A percentile compares a stretch with the other conserved stretches of the same genome.
phyloP scores from a whole-genome alignment of 2,888 invertebrate genomes.

The Dicycla oo region DNA sequence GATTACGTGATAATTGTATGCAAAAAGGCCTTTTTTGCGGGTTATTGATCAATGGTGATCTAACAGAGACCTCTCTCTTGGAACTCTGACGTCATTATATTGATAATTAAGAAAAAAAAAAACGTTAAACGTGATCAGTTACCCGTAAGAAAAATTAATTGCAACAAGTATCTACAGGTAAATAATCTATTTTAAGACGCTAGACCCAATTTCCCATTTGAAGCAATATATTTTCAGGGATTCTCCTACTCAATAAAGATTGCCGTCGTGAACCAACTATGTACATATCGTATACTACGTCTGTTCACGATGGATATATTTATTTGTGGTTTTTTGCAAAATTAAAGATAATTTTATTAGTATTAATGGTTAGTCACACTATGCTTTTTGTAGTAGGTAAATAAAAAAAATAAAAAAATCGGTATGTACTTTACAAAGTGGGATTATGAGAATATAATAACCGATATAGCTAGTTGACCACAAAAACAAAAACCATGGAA shows the following conservation, averaged over 20 bases:
- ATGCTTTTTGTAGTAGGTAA: neutral
- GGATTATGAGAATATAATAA: slow-evolving; percentile 33
- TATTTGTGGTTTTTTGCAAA: neutral
- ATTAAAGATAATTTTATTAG: neutral
- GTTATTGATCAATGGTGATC: slow-evolving; percentile 44
- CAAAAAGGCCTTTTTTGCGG: slow-evolving; percentile 48
- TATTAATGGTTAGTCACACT: neutral
- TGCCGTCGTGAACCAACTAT: too few species aligned
- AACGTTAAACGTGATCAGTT: neutral
- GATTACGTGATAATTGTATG: slow-evolving; percentile 50
- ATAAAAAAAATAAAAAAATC: slow-evolving; percentile 8
- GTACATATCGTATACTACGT: too few species aligned
- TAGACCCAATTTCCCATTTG: neutral
- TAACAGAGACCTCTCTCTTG: slow-evolving; percentile 31
- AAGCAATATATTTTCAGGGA: neutral
- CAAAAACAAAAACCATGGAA: slow-evolving; percentile 35
- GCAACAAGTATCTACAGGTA: neutral
- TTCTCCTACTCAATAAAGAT: too few species aligned
- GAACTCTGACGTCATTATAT: slow-evolving; percentile 37
- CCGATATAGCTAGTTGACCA: slow-evolving; percentile 22
- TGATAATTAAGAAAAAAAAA: slow-evolving; percentile 7
- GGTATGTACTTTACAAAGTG: neutral
- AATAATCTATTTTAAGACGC: neutral
- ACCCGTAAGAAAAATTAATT: neutral
- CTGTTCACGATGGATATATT: neutral